phyloP scores from a whole-genome alignment of 1,140 invertebrate genomes.

The Drosophila hydei region DNA sequence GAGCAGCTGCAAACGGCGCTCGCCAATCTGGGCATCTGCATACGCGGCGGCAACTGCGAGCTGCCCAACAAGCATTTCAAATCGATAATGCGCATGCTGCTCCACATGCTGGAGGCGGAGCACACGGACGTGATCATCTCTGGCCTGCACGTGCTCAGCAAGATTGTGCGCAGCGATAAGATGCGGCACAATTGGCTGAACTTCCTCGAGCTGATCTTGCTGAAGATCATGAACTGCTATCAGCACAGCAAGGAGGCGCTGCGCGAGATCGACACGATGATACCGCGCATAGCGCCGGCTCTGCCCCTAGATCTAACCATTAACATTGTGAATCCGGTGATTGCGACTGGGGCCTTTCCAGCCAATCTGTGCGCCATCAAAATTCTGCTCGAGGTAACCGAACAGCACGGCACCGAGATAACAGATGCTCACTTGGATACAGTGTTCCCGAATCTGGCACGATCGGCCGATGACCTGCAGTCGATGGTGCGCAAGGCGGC shows the following conservation, averaged over 20 bases:
- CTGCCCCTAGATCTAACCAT: constrained; percentile 89
- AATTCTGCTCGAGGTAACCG: constrained; percentile 94
- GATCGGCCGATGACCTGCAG: constrained; percentile 94
- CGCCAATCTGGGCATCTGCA: constrained; percentile 82
- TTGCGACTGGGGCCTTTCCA: constrained; percentile 93
- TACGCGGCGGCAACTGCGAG: constrained; percentile 84
- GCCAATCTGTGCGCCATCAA: constrained; percentile 96
- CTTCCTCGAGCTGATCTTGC: constrained; percentile 94
- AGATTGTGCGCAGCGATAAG: constrained; percentile 91
- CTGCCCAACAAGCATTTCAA: constrained; percentile 86
- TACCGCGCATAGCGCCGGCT: constrained; percentile 89
- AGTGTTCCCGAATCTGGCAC: constrained; percentile 94
- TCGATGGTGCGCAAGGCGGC: constrained; percentile 96
- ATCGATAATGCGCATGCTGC: constrained; percentile 89
- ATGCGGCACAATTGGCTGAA: constrained; percentile 91
- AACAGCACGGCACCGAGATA: constrained; percentile 88
- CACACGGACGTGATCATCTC: constrained; percentile 89
- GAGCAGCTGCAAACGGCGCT: constrained; percentile 78
- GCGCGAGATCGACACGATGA: constrained; percentile 85
- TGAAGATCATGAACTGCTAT: constrained; percentile 94
- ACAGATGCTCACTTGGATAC: constrained; percentile 90
- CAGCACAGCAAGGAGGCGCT: constrained; percentile 89
- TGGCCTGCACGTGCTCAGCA: constrained; percentile 90
- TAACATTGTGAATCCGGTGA: constrained; percentile 88
- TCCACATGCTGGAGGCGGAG: constrained; percentile 89